Conservation (phyloP, 2,888 invertebrate species). For the Urechis unicinctus region DNA sequence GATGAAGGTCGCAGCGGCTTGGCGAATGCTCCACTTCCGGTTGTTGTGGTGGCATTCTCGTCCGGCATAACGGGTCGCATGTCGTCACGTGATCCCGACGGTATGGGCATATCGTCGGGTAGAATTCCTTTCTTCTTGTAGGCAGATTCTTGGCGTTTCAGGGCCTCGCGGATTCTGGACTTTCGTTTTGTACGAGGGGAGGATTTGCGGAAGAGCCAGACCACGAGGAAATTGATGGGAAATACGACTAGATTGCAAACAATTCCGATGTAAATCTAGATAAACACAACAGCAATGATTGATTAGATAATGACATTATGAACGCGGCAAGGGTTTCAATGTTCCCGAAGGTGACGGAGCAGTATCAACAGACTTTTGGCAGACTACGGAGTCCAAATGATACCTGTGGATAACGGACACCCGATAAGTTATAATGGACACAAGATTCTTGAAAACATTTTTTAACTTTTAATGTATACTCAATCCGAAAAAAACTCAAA, state of each 20-base stretch:
- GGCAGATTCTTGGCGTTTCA: slow-evolving; percentile 12
- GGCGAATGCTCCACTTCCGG: not conserved
- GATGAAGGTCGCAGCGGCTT: slow-evolving; percentile 1
- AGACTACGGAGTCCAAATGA: too few relatives aligned
- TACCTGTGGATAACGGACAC: too few relatives aligned
- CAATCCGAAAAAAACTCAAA: too few relatives aligned
- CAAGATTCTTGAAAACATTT: too few relatives aligned
- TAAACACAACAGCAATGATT: not conserved
- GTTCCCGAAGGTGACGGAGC: too few relatives aligned
- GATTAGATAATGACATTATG: not conserved
- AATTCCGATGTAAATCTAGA: slow-evolving; percentile 51
- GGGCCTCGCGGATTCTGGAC: slow-evolving; percentile 38
- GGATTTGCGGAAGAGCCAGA: slow-evolving; percentile 51
- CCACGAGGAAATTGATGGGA: slow-evolving; percentile 50
- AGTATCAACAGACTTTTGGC: too few relatives aligned
- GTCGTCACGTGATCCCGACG: not conserved
- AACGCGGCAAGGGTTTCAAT: too few relatives aligned
- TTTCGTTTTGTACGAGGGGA: slow-evolving; percentile 41
- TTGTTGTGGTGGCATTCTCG: not conserved
- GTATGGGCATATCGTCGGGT: not conserved
- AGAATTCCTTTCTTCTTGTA: not conserved
- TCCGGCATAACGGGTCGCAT: not conserved
- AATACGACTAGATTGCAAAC: slow-evolving; percentile 51
- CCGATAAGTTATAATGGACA: too few relatives aligned
- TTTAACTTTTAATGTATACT: too few relatives aligned